phyloP scores from a whole-genome alignment of 2,888 invertebrate species.

The Drymonia ruficornis region DNA sequence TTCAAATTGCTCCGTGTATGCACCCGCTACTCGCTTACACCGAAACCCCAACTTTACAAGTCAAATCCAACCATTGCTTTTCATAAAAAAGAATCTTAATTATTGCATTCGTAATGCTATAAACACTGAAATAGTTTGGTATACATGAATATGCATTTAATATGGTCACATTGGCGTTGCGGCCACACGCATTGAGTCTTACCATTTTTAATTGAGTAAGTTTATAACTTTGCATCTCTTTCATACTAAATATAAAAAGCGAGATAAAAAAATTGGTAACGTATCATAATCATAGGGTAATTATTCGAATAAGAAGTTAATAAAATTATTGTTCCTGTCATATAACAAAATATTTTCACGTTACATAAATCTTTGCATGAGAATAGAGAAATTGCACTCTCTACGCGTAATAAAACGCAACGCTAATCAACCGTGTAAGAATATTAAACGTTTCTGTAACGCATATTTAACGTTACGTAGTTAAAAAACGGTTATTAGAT shows the following conservation, averaged over 20 bases:
- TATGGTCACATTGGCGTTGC: slow-evolving; percentile 19
- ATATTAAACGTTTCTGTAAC: slow-evolving; percentile 11
- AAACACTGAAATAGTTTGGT: slow-evolving; percentile 32
- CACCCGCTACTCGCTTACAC: neutral
- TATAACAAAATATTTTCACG: too few relatives aligned
- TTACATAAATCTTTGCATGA: slow-evolving; percentile 22
- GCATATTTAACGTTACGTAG: slow-evolving; percentile 4
- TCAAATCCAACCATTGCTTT: slow-evolving; percentile 22
- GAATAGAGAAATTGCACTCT: slow-evolving; percentile 12
- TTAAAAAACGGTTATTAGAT: slow-evolving; percentile 10
- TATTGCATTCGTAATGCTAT: slow-evolving; percentile 35
- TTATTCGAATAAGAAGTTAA: too few relatives aligned
- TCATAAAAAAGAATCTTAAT: slow-evolving; percentile 38
- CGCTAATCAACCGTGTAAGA: slow-evolving; percentile 18
- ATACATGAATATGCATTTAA: slow-evolving; percentile 30
- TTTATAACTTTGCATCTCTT: neutral
- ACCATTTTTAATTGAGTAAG: neutral
- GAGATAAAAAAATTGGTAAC: too few relatives aligned
- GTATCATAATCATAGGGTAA: too few relatives aligned
- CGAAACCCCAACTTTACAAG: slow-evolving; percentile 10
- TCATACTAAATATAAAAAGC: too few relatives aligned
- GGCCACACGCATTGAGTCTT: slow-evolving; percentile 33
- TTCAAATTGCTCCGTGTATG: neutral
- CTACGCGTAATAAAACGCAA: slow-evolving; percentile 15
- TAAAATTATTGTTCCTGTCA: neutral